Conservation (phyloP, 2,113 vertebrate genomes). For the Embiotoca jacksoni region DNA sequence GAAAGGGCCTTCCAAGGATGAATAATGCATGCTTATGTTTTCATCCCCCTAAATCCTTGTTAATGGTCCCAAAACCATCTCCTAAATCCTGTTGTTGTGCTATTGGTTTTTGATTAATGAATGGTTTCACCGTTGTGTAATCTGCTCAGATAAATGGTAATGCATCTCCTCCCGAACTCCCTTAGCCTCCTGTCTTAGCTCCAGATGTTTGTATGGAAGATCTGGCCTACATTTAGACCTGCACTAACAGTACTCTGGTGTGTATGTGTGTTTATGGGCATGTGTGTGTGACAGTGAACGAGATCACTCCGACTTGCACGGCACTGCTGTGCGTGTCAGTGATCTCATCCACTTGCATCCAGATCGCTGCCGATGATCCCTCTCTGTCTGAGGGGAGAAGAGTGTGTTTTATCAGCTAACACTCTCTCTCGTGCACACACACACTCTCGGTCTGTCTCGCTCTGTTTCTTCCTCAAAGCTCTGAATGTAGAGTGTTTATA, state of each 20-base stretch:
- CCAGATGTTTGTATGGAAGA: conserved; percentile 46
- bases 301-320: conserved; percentile 48
- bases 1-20: neutral
- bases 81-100: conserved; percentile 10
- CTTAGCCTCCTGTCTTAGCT: conserved; percentile 21
- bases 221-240: conserved; percentile 41
- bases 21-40: conserved; percentile 29
- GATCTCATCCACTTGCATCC: conserved; percentile 74
- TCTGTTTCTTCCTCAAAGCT: conserved; percentile 38
- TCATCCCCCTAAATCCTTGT: neutral
- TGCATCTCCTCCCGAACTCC: conserved; percentile 35
- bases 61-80: neutral
- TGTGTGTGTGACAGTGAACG: conserved; percentile 35
- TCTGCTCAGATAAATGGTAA: conserved; percentile 28
- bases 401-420: conserved; percentile 56
- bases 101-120: conserved; percentile 24
- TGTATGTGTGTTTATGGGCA: conserved; percentile 35
- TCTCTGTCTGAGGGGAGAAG: conserved; percentile 34
- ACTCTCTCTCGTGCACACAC: conserved; percentile 13
- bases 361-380: conserved; percentile 50
- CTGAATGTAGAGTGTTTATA: conserved; percentile 62
- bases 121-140: conserved; percentile 21
- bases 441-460: neutral
- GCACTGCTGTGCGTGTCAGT: conserved; percentile 47
- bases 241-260: conserved; percentile 42